phyloP scores from a whole-genome alignment of 2,113 vertebrate genomes.

The Gymnarchus niloticus region DNA sequence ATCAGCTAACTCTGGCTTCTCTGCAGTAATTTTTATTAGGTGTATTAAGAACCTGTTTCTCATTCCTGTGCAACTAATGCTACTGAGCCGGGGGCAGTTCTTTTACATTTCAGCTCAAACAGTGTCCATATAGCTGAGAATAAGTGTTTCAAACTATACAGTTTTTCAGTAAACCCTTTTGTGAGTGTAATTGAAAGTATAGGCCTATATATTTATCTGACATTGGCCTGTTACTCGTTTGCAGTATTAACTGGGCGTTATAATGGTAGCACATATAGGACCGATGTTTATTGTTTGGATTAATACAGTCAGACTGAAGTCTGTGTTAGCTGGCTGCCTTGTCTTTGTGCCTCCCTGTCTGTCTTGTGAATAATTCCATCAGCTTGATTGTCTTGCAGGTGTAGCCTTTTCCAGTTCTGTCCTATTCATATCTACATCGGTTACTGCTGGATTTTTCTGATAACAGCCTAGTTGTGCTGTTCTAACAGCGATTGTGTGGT shows the following conservation, averaged over 20 bases:
- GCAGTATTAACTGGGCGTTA: neutral
- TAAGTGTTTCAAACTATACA: neutral
- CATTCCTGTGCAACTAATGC: neutral
- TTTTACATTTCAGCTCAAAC: neutral
- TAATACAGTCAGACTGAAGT: neutral
- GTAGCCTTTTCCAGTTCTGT: neutral
- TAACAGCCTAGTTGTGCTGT: neutral
- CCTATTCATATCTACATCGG: neutral
- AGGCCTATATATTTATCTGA: neutral
- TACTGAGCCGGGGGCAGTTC: neutral
- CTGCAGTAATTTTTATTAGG: neutral
- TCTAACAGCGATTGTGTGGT: neutral
- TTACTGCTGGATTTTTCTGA: neutral
- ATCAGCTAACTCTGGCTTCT: neutral
- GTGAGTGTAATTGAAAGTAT: neutral
- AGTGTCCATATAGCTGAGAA: neutral
- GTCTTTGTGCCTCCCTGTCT: neutral
- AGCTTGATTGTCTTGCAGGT: constrained; percentile 7
- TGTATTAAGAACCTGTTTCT: neutral
- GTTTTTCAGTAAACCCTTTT: neutral
- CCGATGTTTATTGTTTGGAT: neutral
- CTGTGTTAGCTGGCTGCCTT: neutral
- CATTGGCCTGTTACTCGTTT: neutral
- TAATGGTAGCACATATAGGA: neutral
- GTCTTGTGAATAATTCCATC: constrained; percentile 7